Percentiles rank a stretch among this genome's conserved stretches.
Evolutionary conservation across 2,888 invertebrate genomes (phyloP).

Genomic region (Brachypalpus laphriformis): DNA sequence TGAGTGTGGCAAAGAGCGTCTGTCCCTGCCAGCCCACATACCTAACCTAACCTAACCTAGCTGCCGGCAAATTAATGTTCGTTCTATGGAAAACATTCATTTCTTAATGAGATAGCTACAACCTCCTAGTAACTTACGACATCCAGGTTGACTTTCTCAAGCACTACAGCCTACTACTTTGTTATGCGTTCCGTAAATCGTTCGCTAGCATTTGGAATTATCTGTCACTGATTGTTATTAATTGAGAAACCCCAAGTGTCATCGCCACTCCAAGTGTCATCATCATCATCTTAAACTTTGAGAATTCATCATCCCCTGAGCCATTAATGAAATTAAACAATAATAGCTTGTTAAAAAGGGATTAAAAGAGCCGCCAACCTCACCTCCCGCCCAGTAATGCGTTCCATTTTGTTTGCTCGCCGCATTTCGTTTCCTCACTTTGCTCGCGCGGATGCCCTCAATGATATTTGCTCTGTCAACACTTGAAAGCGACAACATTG

Average conservation of each 20-base stretch:
- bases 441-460: conserved; percentile 69
- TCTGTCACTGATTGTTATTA: not conserved
- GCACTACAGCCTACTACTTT: not conserved
- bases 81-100: no score
- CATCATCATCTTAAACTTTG: not conserved
- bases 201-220: not conserved
- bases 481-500: conserved; percentile 58
- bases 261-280: conserved; percentile 20
- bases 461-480: conserved; percentile 70
- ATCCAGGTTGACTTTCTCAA: not conserved
- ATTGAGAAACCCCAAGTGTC: not conserved
- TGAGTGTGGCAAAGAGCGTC: no score
- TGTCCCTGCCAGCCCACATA: no score
- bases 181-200: not conserved
- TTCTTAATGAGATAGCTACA: no score
- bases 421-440: conserved; percentile 66
- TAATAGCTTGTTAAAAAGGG: conserved; percentile 72
- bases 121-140: no score
- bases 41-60: no score
- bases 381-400: conserved; percentile 4
- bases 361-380: conserved; percentile 61
- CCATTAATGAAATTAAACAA: conserved; percentile 67
- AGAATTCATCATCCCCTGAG: conserved; percentile 16
- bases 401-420: conserved; percentile 60
- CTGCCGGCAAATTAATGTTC: no score